Evolutionary conservation across 2,797 vertebrate genomes (phyloP).

Genomic region (Etheostoma nigrum): DNA sequence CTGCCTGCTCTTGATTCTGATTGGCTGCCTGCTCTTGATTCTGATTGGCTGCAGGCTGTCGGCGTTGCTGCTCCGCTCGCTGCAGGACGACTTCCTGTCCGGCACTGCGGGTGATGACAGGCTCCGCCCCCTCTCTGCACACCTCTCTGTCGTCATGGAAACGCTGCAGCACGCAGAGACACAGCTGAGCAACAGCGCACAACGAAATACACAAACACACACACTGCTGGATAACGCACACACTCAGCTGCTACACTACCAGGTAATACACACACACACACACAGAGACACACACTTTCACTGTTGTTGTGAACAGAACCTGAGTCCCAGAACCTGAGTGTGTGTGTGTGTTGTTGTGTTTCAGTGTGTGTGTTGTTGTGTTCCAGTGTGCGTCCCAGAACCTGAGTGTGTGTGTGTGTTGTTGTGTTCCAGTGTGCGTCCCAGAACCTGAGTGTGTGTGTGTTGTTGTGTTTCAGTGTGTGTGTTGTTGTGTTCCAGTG

Average conservation of each 20-base stretch:
- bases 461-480: too few species aligned
- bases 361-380: too few species aligned
- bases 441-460: too few species aligned
- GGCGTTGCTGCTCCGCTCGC: slow-evolving; percentile 6
- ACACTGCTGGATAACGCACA: slow-evolving; percentile 23
- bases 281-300: too few species aligned
- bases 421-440: too few species aligned
- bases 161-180: slow-evolving; percentile 12
- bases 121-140: slow-evolving; percentile 9
- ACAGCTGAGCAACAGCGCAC: slow-evolving; percentile 11
- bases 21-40: too few species aligned
- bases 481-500: too few species aligned
- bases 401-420: slow-evolving; percentile 15
- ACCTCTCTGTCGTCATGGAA: slow-evolving; percentile 13
- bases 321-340: too few species aligned
- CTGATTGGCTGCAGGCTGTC: slow-evolving; percentile 23
- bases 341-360: too few species aligned
- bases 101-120: rapidly evolving
- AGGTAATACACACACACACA: slow-evolving; percentile 46
- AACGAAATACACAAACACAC: slow-evolving; percentile 40
- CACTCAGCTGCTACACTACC: slow-evolving; percentile 25
- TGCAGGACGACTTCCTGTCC: slow-evolving; percentile 46
- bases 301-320: too few species aligned
- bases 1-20: too few species aligned
- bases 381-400: slow-evolving; percentile 15